Conservation (phyloP, 2,888 invertebrate genomes). For the Enchytraeus crypticus region DNA sequence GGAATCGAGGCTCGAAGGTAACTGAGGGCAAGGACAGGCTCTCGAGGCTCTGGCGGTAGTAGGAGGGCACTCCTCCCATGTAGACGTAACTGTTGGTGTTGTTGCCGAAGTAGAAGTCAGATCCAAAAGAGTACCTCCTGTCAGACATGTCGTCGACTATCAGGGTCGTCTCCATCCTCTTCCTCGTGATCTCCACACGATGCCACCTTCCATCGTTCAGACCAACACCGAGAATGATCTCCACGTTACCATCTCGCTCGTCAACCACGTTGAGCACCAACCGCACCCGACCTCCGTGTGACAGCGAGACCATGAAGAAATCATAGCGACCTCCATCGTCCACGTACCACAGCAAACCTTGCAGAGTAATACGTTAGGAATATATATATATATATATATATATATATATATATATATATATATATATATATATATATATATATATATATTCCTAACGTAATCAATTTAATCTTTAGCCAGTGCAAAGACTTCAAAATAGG, state of each 20-base stretch:
- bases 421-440: too few species aligned
- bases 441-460: too few species aligned
- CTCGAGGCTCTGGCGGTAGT: conserved; percentile 22
- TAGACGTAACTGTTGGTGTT: conserved; percentile 36
- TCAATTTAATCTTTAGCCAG: too few species aligned
- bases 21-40: conserved; percentile 33
- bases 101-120: conserved; percentile 40
- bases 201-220: conserved; percentile 87
- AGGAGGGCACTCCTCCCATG: conserved; percentile 39
- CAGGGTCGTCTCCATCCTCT: conserved; percentile 40
- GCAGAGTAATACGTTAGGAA: too few species aligned
- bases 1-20: conserved; percentile 29
- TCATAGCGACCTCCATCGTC: conserved; percentile 77
- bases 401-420: too few species aligned
- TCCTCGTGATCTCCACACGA: conserved; percentile 67
- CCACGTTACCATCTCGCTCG: conserved; percentile 34
- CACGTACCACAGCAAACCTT: conserved; percentile 74
- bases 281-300: conserved; percentile 57
- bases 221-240: conserved; percentile 42
- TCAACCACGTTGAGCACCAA: conserved; percentile 52
- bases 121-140: conserved; percentile 35
- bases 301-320: conserved; percentile 49
- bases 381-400: too few species aligned
- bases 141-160: conserved; percentile 35
- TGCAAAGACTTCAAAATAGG: too few species aligned